Evolutionary conservation across 2,113 vertebrate genomes (phyloP).

Genomic region (Actinemys pallida): DNA sequence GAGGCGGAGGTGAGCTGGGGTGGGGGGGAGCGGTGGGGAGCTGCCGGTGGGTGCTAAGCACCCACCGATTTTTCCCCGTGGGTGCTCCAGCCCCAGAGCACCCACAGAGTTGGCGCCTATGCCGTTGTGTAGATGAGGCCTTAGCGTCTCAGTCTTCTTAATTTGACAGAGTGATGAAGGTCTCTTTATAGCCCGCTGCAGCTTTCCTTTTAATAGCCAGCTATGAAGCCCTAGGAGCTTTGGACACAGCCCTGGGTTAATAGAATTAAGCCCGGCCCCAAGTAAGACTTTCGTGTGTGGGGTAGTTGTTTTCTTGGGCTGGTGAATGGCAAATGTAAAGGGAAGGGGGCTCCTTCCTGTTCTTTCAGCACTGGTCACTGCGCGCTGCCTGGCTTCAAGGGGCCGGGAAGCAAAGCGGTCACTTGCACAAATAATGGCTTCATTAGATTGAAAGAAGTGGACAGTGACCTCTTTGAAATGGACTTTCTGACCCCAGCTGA

Average conservation of each 20-base stretch:
- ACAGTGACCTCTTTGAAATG: constrained; percentile 84
- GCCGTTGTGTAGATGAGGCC: neutral
- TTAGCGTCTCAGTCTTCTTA: neutral
- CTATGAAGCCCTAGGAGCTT: fast-evolving
- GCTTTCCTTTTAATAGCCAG: fast-evolving
- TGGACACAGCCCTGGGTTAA: neutral
- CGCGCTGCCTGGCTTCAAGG: constrained; percentile 74
- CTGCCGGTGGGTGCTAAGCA: too few species aligned
- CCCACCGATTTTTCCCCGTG: too few species aligned
- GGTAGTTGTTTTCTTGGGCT: constrained; percentile 48
- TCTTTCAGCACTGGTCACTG: constrained; percentile 69
- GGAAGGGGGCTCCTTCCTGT: constrained; percentile 74
- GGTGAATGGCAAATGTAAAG: constrained; percentile 39
- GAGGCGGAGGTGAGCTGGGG: too few species aligned
- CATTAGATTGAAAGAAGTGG: constrained; percentile 86
- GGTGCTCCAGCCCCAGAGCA: too few species aligned
- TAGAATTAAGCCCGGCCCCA: fast-evolving
- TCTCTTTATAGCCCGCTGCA: too few species aligned
- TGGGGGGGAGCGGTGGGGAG: too few species aligned
- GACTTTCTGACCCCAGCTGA: constrained; percentile 87
- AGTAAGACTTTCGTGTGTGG: neutral
- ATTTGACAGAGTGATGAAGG: neutral
- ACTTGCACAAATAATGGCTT: constrained; percentile 86
- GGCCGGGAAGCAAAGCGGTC: constrained; percentile 65
- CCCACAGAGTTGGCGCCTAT: too few species aligned